Conservation (phyloP, 2,888 invertebrate genomes). For the Hemaris fuciformis region DNA sequence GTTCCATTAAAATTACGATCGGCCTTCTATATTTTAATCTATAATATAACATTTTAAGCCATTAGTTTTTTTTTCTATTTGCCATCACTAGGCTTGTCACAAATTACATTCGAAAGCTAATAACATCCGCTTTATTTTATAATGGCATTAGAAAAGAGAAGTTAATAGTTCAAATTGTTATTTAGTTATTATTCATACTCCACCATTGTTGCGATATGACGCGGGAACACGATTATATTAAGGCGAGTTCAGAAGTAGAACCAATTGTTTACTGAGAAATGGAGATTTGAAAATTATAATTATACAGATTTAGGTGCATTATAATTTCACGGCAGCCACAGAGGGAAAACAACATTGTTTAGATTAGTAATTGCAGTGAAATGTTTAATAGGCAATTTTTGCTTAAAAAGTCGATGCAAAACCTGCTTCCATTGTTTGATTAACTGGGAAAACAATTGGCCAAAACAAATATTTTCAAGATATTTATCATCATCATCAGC, state of each 20-base stretch:
- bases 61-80: neutral
- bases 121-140: neutral
- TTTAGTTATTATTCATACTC: neutral
- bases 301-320: neutral
- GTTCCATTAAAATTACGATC: neutral
- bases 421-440: too few relatives aligned
- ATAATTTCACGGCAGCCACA: neutral
- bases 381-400: too few relatives aligned
- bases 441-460: too few relatives aligned
- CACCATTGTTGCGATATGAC: constrained; percentile 9
- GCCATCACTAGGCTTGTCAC: neutral
- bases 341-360: neutral
- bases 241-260: constrained; percentile 51
- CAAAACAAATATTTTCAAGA: too few relatives aligned
- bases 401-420: too few relatives aligned
- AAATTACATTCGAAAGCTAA: constrained; percentile 1
- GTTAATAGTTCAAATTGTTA: neutral
- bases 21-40: neutral
- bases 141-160: neutral
- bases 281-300: constrained; percentile 45
- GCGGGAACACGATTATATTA: constrained; percentile 50
- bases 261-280: constrained; percentile 71
- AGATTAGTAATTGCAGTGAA: too few relatives aligned
- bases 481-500: too few relatives aligned
- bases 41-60: neutral